Percentiles rank a stretch among this genome's conserved stretches.
These are phyloP conservation scores for Heliopora coerulea DNA, from an alignment of 92 coral and sea anemone genomes.

Conservation along the genomic window DNA sequence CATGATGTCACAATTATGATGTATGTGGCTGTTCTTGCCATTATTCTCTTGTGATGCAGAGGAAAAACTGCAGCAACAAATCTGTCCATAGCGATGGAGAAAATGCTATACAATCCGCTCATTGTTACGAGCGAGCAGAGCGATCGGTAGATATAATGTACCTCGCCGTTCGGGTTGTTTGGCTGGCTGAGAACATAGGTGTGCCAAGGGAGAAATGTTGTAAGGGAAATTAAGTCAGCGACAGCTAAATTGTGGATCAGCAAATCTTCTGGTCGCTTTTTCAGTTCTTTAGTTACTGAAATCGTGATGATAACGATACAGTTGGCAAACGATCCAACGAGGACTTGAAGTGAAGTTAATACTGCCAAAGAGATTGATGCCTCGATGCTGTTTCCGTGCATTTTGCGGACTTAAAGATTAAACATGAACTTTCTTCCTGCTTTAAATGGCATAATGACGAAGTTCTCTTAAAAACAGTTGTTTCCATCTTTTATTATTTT, in stretches of 20 bases:
- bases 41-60: neutral
- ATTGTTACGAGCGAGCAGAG: neutral
- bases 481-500: too few species aligned
- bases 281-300: neutral
- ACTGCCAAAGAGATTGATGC: neutral
- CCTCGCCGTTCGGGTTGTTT: neutral
- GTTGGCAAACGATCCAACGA: neutral
- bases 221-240: neutral
- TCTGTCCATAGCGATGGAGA: neutral
- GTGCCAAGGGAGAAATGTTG: neutral
- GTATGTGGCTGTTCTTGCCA: neutral
- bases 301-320: neutral
- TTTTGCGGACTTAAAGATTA: too few species aligned
- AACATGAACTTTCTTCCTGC: too few species aligned
- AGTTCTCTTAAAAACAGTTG: too few species aligned
- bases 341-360: neutral
- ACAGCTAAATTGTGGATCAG: neutral
- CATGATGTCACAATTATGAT: neutral
- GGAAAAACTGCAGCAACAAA: constrained; percentile 15
- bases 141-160: neutral
- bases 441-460: too few species aligned
- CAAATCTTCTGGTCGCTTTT: neutral
- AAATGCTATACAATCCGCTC: neutral
- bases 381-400: neutral
- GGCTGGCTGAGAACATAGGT: neutral